These are phyloP conservation scores for Synodontis membranacea DNA, from an alignment of 2,113 vertebrate species.

Conservation along the genomic window DNA sequence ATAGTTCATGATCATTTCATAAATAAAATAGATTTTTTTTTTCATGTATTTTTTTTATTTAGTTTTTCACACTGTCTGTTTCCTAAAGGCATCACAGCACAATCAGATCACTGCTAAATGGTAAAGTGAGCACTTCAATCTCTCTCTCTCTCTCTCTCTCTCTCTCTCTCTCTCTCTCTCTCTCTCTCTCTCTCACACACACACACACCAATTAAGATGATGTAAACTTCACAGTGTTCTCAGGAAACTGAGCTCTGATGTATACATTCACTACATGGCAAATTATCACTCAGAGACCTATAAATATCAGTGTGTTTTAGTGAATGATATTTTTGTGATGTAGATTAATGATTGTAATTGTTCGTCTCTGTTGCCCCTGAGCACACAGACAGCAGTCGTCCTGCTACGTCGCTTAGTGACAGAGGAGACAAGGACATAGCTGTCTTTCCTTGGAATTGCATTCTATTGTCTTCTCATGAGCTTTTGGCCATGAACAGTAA, in stretches of 20 bases:
- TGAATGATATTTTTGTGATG: neutral
- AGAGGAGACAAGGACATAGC: constrained; percentile 9
- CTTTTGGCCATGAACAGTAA: constrained; percentile 14
- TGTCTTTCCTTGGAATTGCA: constrained; percentile 8
- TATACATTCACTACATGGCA: neutral
- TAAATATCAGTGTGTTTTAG: neutral
- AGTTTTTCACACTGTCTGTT: neutral
- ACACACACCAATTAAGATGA: neutral
- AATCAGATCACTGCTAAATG: neutral
- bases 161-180: neutral
- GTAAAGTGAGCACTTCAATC: neutral
- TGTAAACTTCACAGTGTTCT: no score
- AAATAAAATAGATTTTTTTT: no score
- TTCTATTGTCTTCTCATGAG: neutral
- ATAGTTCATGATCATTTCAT: neutral
- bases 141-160: neutral
- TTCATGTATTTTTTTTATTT: no score
- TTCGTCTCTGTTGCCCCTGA: neutral
- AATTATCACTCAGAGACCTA: neutral
- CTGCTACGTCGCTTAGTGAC: constrained; percentile 12
- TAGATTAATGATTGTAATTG: neutral
- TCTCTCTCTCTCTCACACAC: constrained; percentile 3
- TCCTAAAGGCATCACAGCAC: neutral
- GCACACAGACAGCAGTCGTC: neutral
- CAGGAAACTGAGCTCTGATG: neutral